A percentile compares a stretch with the other conserved stretches of the same genome.
Evolutionary conservation across 2,888 invertebrate genomes (phyloP).

Genomic region (Drosophila pseudotakahashii): DNA sequence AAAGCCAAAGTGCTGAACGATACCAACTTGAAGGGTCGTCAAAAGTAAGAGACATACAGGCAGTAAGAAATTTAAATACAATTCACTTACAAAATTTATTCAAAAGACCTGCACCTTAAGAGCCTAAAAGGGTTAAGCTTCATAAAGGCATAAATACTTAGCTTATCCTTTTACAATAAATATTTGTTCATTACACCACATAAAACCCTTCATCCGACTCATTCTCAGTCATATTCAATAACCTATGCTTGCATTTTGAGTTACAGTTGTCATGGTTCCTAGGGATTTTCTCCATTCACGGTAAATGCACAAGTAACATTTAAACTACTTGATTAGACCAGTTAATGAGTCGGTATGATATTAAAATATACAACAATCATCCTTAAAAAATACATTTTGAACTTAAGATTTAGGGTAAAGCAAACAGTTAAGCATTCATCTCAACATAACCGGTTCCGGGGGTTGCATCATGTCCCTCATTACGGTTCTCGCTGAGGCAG

Average conservation of each 20-base stretch:
- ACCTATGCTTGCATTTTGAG: too few species aligned
- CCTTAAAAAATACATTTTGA: background rate
- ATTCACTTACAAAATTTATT: background rate
- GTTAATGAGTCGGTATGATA: background rate
- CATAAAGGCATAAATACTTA: conserved; percentile 1
- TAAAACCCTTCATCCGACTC: background rate
- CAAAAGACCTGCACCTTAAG: background rate
- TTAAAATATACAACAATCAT: background rate
- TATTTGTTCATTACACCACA: background rate
- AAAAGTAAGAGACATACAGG: background rate
- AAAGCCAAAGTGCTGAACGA: background rate
- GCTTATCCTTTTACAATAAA: background rate
- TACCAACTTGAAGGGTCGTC: background rate
- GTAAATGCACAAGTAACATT: too few species aligned
- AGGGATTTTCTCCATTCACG: background rate
- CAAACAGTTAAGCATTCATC: background rate
- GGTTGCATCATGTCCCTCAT: conserved; percentile 55
- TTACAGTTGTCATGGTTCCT: background rate
- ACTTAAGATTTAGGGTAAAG: conserved; percentile 3
- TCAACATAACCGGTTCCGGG: conserved; percentile 1
- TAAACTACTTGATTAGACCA: too few species aligned
- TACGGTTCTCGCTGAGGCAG: conserved; percentile 83
- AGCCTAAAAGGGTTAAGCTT: background rate
- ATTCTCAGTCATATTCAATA: background rate
- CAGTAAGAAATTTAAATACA: background rate